Conservation (phyloP, 53 echinoderm and acorn worm species). For the Holothuria scabra region DNA sequence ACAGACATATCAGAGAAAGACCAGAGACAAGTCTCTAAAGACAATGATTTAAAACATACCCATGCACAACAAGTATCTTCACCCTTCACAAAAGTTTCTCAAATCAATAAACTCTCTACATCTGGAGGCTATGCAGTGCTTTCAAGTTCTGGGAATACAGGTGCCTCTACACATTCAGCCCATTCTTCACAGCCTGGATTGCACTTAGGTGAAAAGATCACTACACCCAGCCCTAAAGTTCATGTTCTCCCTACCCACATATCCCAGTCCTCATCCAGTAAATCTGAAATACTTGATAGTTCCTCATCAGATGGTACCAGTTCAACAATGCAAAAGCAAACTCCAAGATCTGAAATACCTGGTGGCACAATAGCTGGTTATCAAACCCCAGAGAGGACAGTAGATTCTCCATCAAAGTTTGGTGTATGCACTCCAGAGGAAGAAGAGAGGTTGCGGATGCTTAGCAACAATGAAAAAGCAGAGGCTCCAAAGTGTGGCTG, state of each 20-base stretch:
- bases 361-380: background rate
- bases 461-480: slow-evolving; percentile 76
- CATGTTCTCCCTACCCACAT: slow-evolving; percentile 28
- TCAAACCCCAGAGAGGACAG: slow-evolving; percentile 38
- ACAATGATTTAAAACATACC: background rate
- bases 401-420: slow-evolving; percentile 3
- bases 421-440: slow-evolving; percentile 9
- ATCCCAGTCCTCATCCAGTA: slow-evolving; percentile 1
- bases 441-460: slow-evolving; percentile 63
- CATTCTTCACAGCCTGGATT: slow-evolving; percentile 11
- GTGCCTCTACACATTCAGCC: background rate
- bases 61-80: background rate
- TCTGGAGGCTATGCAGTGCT: slow-evolving; percentile 39
- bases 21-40: background rate
- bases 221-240: slow-evolving; percentile 44
- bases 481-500: slow-evolving; percentile 93
- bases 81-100: slow-evolving; percentile 38
- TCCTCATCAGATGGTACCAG: background rate
- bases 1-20: background rate
- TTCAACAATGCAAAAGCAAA: slow-evolving; percentile 32
- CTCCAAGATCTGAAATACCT: slow-evolving; percentile 12
- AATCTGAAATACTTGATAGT: background rate
- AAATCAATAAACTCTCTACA: slow-evolving; percentile 30
- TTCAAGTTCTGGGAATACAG: background rate
- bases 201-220: slow-evolving; percentile 19